Evolutionary conservation across 1,140 invertebrate genomes (phyloP), one percentile per base, ranked within the genome.

Genomic region (Bombus consobrinus): DNA sequence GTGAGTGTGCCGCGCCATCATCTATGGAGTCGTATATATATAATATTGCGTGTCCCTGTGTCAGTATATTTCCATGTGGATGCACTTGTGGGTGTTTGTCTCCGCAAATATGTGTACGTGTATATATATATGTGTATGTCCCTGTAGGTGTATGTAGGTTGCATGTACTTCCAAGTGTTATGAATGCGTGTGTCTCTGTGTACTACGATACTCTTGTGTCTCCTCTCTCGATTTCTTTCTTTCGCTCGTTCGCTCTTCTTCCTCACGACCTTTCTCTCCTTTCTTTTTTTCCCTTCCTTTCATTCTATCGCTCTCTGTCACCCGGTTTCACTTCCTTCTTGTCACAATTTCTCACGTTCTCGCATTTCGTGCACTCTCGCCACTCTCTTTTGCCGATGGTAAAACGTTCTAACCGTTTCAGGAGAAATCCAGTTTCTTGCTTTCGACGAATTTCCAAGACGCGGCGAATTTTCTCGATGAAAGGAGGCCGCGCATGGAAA

Each of bases 1-100:
- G 94, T 95, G 94, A 95, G 94, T 95, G 94, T 95, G 94, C 95
- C 94, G 94, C 94, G 95, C 94, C 95, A 95, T 95, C 95, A 95
- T 95, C 95, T 95, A 95, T 95, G 94, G 95, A 95, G 95, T 95
- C 95, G 94, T 95, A 95, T 95, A 95, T 95, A 94, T 94, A 95
- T 94, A 94, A 94, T 94, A 94, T 93, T 91, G 93, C 94, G 93
- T 95, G 94, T 94, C 89, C 92, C 91, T 91, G 89, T 91, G 76
- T 90, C 87, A 77, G 79, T 79, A 80, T 85, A 91, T 91, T 78
- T 89, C 80, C n/a, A 73, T 59, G 72, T 87, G 81, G 81, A 87
- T 75, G 89, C 84, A 81, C 76, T 34, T 85, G 90, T 79, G 73
- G 86, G 53, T 90, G 82, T 80, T 25, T 47, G 87, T 89, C 80